phyloP scores from a whole-genome alignment of 2,797 vertebrate genomes.

The Leucoraja ocellata region DNA sequence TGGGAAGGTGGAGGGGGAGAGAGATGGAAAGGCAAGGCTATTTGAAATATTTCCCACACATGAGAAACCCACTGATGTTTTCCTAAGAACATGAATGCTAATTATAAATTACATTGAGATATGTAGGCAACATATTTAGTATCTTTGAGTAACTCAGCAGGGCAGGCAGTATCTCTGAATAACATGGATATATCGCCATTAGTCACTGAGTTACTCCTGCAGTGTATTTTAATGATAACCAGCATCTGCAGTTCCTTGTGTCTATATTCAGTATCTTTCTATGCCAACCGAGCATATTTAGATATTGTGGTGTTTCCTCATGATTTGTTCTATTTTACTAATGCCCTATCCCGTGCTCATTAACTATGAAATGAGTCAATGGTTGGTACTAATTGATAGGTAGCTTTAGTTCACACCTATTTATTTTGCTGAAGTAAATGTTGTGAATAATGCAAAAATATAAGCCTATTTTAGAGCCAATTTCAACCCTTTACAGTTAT shows the following conservation, averaged over 20 bases:
- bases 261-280: background rate
- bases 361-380: background rate
- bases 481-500: background rate
- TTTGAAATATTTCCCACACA: too few species aligned
- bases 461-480: background rate
- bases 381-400: background rate
- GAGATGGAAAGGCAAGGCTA: too few species aligned
- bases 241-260: too few species aligned
- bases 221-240: too few species aligned
- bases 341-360: background rate
- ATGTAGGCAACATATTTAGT: too few species aligned
- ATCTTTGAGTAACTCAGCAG: too few species aligned
- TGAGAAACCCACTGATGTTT: background rate
- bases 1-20: too few species aligned
- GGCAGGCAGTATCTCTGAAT: too few species aligned
- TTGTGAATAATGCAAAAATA: background rate
- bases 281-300: background rate
- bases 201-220: too few species aligned
- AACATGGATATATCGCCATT: too few species aligned
- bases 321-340: background rate
- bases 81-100: background rate
- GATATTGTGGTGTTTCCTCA: background rate
- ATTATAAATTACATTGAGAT: background rate
- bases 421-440: background rate
- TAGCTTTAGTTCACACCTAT: background rate